Evolutionary conservation across 2,888 invertebrate genomes (phyloP).

Genomic region (Altica lythri): DNA sequence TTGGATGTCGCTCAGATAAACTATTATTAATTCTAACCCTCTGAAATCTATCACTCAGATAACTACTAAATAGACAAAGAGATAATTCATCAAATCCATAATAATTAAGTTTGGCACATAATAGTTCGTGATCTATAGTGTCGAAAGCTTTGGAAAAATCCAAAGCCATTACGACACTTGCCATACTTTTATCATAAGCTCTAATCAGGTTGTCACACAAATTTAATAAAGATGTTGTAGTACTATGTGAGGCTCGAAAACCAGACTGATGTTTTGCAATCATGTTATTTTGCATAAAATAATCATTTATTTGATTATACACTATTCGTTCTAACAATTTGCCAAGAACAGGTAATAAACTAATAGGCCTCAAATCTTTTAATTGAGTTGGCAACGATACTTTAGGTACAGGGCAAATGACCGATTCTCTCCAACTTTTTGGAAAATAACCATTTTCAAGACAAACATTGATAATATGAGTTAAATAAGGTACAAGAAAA

Average conservation of each 20-base stretch:
- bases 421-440: not conserved
- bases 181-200: not conserved
- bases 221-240: not conserved
- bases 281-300: not conserved
- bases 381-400: not conserved
- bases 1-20: no score
- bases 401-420: no score
- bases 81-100: no score
- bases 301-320: not conserved
- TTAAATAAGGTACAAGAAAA: not conserved
- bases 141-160: no score
- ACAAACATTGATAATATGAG: not conserved
- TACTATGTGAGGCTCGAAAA: not conserved
- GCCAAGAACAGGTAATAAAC: not conserved
- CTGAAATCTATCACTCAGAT: no score
- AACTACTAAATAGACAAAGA: no score
- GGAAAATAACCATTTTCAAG: not conserved
- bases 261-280: not conserved
- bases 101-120: no score
- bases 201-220: not conserved
- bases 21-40: no score
- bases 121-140: no score
- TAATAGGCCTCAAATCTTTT: not conserved
- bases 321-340: not conserved
- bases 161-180: not conserved